Conservation (phyloP, 2,888 invertebrate genomes). For the Noctua fimbriata region DNA sequence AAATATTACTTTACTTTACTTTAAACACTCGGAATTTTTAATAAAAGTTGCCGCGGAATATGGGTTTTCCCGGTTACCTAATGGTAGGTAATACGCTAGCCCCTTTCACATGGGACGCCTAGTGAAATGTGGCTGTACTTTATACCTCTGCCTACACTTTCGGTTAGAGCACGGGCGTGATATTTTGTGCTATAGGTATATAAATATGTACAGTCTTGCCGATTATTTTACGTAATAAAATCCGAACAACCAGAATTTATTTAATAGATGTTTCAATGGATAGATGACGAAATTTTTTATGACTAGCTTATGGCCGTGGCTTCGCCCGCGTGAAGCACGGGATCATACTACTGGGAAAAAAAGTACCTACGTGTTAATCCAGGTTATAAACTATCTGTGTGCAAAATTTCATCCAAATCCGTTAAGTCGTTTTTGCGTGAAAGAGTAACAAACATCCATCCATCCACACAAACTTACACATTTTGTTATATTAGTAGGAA, state of each 20-base stretch:
- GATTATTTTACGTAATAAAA: neutral
- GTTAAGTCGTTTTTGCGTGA: too few species aligned
- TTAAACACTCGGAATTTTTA: neutral
- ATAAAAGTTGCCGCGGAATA: neutral
- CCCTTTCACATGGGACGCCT: constrained; percentile 4
- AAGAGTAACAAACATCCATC: too few species aligned
- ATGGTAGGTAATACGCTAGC: neutral
- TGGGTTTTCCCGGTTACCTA: neutral
- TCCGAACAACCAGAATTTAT: neutral
- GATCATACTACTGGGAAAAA: too few species aligned
- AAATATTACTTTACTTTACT: too few species aligned
- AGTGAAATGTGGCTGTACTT: neutral
- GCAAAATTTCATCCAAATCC: too few species aligned
- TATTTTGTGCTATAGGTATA: neutral
- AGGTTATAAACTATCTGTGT: too few species aligned
- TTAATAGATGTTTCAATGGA: neutral
- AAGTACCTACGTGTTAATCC: too few species aligned
- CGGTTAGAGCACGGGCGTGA: neutral
- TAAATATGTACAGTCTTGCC: neutral
- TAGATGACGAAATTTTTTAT: too few species aligned
- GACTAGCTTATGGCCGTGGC: too few species aligned
- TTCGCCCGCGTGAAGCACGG: too few species aligned
- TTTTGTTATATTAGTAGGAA: too few species aligned
- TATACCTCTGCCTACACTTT: constrained; percentile 3
- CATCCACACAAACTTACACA: too few species aligned